These are phyloP conservation scores for Equus przewalskii DNA, from an alignment of 2,113 vertebrate species.

Conservation along the genomic window DNA sequence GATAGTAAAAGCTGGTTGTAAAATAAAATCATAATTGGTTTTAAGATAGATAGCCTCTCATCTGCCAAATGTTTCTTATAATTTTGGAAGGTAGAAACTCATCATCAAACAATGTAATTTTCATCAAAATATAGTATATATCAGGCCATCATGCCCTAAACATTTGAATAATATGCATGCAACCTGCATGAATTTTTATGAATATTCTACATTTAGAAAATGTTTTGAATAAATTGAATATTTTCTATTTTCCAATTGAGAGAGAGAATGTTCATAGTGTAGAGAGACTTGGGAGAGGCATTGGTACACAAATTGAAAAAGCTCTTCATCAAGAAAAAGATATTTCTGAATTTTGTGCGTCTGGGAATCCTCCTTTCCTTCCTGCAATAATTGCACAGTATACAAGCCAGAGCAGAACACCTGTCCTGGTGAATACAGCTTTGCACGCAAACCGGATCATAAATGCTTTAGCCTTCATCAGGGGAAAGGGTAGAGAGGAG, in stretches of 20 bases:
- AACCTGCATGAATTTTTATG: slow-evolving; percentile 47
- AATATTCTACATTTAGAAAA: slow-evolving; percentile 12
- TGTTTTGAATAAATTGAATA: slow-evolving; percentile 15
- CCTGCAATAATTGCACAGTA: background rate
- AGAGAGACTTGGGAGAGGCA: background rate
- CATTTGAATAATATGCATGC: slow-evolving; percentile 49
- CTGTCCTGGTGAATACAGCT: background rate
- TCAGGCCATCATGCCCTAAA: slow-evolving; percentile 48
- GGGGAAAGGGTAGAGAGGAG: background rate
- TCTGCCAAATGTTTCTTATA: slow-evolving; percentile 66
- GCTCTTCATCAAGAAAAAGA: background rate
- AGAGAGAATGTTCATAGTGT: background rate
- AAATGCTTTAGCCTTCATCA: background rate
- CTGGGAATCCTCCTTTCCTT: background rate
- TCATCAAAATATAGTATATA: slow-evolving; percentile 7
- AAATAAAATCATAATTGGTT: slow-evolving; percentile 72
- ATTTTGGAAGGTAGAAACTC: slow-evolving; percentile 29
- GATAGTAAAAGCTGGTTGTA: slow-evolving; percentile 59
- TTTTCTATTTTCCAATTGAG: slow-evolving; percentile 30
- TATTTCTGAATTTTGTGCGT: slow-evolving; percentile 8
- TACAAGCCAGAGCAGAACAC: background rate
- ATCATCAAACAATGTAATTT: slow-evolving; percentile 70
- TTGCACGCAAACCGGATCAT: background rate
- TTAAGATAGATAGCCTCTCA: slow-evolving; percentile 67
- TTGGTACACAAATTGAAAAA: background rate